A percentile compares a stretch with the other conserved stretches of the same genome.
Conservation (phyloP, 2,888 invertebrate genomes). For the Andrena fulva region DNA sequence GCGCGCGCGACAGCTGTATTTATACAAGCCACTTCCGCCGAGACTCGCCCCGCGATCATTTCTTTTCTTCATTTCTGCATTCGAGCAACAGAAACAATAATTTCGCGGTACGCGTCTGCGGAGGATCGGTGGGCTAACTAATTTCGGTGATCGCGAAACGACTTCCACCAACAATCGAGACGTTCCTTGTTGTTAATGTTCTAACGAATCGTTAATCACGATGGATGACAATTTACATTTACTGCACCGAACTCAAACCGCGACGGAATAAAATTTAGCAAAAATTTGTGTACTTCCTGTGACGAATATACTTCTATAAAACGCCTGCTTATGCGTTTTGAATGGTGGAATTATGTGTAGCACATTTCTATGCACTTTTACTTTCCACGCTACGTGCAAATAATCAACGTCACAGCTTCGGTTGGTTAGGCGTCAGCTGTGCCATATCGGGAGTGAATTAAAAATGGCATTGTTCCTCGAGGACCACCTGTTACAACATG, state of each 20-base stretch:
- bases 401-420: too few relatives aligned
- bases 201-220: too few relatives aligned
- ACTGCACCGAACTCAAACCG: background rate
- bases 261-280: background rate
- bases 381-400: too few relatives aligned
- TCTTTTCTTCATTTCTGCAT: slow-evolving; percentile 59
- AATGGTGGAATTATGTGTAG: too few relatives aligned
- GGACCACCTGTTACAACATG: too few relatives aligned
- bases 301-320: too few relatives aligned
- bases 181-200: background rate
- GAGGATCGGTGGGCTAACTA: slow-evolving; percentile 24
- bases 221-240: too few relatives aligned
- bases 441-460: too few relatives aligned
- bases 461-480: too few relatives aligned
- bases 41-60: slow-evolving; percentile 62
- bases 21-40: slow-evolving; percentile 69
- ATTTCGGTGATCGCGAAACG: background rate
- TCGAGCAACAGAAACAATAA: slow-evolving; percentile 32
- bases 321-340: too few relatives aligned
- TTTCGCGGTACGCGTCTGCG: slow-evolving; percentile 5
- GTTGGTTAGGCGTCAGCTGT: too few relatives aligned
- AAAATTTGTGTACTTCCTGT: background rate
- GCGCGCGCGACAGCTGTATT: slow-evolving; percentile 67
- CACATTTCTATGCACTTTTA: too few relatives aligned
- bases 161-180: background rate